A percentile compares a stretch with the other conserved stretches of the same genome.
Conservation (phyloP, 1,140 invertebrate species). For the Anastrepha obliqua region DNA sequence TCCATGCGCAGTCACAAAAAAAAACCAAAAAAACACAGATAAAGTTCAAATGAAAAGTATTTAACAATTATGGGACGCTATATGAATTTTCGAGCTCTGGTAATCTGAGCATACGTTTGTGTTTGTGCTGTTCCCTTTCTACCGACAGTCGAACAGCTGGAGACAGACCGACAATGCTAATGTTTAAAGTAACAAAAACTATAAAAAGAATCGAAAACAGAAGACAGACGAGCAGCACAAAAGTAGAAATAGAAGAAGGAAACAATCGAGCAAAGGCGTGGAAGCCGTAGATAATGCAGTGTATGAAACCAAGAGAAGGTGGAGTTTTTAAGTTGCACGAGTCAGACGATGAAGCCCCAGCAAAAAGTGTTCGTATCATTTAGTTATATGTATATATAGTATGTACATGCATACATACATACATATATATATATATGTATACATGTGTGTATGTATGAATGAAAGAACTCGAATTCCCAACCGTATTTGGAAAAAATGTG, state of each 20-base stretch:
- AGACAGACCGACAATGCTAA: conserved; percentile 6
- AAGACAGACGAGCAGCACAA: not conserved
- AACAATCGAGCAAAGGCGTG: conserved; percentile 31
- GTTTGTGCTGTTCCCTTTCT: not conserved
- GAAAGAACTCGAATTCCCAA: no score
- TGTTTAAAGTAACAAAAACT: conserved; percentile 23
- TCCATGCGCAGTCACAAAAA: not conserved
- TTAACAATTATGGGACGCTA: not conserved
- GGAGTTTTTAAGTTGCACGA: conserved; percentile 9
- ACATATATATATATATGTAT: not conserved
- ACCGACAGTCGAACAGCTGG: conserved; percentile 46
- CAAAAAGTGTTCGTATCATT: conserved; percentile 9
- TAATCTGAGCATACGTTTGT: not conserved
- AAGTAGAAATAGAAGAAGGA: not conserved
- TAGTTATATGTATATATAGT: not conserved
- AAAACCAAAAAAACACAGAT: not conserved
- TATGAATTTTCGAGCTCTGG: not conserved
- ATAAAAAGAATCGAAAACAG: not conserved
- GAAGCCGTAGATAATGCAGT: conserved; percentile 30
- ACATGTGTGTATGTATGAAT: not conserved
- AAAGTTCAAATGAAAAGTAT: conserved; percentile 28
- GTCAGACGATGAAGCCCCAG: conserved; percentile 26
- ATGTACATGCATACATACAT: not conserved
- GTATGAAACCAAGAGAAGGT: not conserved
- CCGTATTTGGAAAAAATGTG: no score